Base-by-base conservation (phyloP, 1,140 invertebrate species). In the Ruditapes philippinarum region DNA sequence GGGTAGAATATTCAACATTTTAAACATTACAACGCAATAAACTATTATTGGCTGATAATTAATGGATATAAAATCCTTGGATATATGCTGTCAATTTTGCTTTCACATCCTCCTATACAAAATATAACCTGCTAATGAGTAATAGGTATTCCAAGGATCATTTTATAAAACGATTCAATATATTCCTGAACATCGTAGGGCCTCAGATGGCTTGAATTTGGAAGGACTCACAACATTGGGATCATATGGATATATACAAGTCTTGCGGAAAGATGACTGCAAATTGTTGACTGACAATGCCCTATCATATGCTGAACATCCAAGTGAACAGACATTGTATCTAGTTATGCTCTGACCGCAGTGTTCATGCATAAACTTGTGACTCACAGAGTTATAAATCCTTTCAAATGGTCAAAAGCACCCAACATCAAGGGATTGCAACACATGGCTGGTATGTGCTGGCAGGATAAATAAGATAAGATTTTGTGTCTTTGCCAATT, bases 391-490 rank as follows among this genome's bases (percentile, higher is more conserved):
- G 54, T 68, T 57, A 42, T 78, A 85, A 4, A 62, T 36, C 38
- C 68, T 62, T 57, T 92, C 88, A 68, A 92, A 90, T 14, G 91
- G 81, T 12, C 65, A 74, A 92, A 87, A 92, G 4, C 85, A 76
- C 25, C 79, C 85, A 68, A 87, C 70, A 49, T 91, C 91, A 22
- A 92, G 68, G 25, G 89, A 68, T 49, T 92, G 89, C 40, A 82
- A 54, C 2, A 82, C 25, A 82, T 82, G 79, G 36, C 79, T 45
- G 42, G 57, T 65, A 54, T 82, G 91, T 25, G 91, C 76, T 25
- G 89, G 90, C n/a, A 92, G 49, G n/a, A 92, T 85, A 68, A 92
- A 80, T 31, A 92, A 31, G 33, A 89, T 68, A 33, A 92, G 3
- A 28, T 65, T 81, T 25, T 91, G 33, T 9, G 76, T 45, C 38